Base-by-base conservation (phyloP, 1,140 invertebrate species). In the Drosophila simulans region DNA sequence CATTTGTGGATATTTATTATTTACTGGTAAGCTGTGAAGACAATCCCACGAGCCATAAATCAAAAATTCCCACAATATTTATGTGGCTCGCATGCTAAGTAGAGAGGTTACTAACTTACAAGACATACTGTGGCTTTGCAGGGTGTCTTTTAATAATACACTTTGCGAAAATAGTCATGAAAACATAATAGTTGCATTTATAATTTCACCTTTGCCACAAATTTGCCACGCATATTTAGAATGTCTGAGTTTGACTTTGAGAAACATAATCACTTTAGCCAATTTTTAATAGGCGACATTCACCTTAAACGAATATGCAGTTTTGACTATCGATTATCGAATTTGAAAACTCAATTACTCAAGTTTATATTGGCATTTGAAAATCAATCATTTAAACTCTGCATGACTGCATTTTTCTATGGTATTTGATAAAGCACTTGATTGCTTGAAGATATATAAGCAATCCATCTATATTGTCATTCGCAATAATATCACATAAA, bases 1-100 rank as follows among this genome's bases (percentile, higher is more conserved):
- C 60, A 70, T 91, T 74, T 91, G 90, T 76, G 90, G 90, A 91
- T 91, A 90, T 81, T 77, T 91, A 64, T 77, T 91, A 69, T 66
- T 55, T 69, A 68, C 55, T 52, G 64, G 54, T 71, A 71, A 68
- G 52, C 58, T 69, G 65, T 15, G 49, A 69, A 70, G 62, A 66
- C 62, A 70, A 56, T 57, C 54, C 65, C 64, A 43, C 45, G 48
- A 27, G 27, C 53, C 43, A 73, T 74, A 65, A 82, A 72, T 80
- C 80, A 80, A 54, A 80, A 73, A 34, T 77, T 45, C 46, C 60
- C 46, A 65, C 39, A 65, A 42, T 68, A 66, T 75, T 75, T 69
- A 83, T 78, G 63, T 64, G 77, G 78, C 62, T 55, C 39, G 64
- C 35, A 68, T 52, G 27, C 37, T 63, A 45, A 68, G 59, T 65